Percentiles rank a stretch among this genome's conserved stretches.
Evolutionary conservation across 2,888 invertebrate species (phyloP).

Genomic region (Metacarcinus magister): DNA sequence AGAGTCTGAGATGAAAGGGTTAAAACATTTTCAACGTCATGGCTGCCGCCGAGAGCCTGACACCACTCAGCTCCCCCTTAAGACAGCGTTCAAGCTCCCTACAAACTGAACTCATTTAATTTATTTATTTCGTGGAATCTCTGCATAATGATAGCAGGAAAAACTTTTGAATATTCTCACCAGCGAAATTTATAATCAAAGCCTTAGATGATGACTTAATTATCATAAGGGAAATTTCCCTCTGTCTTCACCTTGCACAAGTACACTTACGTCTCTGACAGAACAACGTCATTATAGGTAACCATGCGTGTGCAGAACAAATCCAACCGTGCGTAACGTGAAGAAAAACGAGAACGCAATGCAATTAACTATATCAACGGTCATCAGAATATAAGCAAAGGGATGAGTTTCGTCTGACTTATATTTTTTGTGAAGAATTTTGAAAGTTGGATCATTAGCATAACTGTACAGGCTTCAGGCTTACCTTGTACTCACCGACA

Average conservation of each 20-base stretch:
- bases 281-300: neutral
- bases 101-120: neutral
- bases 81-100: neutral
- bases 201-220: neutral
- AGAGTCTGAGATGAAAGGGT: neutral
- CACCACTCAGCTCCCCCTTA: neutral
- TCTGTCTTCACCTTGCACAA: neutral
- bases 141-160: neutral
- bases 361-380: neutral
- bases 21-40: neutral
- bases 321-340: neutral
- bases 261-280: neutral
- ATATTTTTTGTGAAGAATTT: neutral
- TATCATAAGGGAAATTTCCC: neutral
- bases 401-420: neutral
- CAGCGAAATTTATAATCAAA: neutral
- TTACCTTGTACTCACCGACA: neutral
- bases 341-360: neutral
- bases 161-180: neutral
- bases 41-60: neutral
- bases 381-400: neutral
- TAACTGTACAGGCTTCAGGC: neutral
- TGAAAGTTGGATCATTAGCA: neutral
- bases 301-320: neutral
- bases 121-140: neutral